A percentile compares a stretch with the other conserved stretches of the same genome.
Conservation (phyloP, 1,140 invertebrate species). For the Aphidius ervi region DNA sequence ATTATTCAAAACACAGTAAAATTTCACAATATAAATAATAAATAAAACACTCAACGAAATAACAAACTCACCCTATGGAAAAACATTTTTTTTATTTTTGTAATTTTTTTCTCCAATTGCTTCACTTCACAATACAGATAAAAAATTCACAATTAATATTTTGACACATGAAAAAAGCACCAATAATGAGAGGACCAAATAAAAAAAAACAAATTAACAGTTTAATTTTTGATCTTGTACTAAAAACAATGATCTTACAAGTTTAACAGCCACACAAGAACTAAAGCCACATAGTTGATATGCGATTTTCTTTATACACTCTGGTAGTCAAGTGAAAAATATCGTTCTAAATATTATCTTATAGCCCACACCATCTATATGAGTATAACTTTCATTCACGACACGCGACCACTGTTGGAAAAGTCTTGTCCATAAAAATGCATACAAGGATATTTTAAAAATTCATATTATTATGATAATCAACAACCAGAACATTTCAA, state of each 20-base stretch:
- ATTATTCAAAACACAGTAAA: not conserved
- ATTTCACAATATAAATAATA: no score
- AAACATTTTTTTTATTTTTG: not conserved
- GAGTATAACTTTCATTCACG: slow-evolving; percentile 52
- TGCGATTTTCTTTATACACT: slow-evolving; percentile 56
- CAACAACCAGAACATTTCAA: slow-evolving; percentile 23
- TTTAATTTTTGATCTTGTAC: no score
- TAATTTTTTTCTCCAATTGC: not conserved
- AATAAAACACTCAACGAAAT: no score
- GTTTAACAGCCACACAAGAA: slow-evolving; percentile 43
- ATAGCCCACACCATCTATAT: slow-evolving; percentile 30
- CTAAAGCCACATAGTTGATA: slow-evolving; percentile 52
- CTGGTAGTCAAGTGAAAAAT: slow-evolving; percentile 55
- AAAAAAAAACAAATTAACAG: no score
- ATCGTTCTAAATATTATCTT: slow-evolving; percentile 56
- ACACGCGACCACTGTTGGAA: slow-evolving; percentile 46
- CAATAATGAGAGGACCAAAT: no score
- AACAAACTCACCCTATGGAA: no score
- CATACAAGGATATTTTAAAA: slow-evolving; percentile 13
- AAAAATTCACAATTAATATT: no score
- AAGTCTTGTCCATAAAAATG: slow-evolving; percentile 42
- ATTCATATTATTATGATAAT: slow-evolving; percentile 24
- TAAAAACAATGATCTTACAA: slow-evolving; percentile 23
- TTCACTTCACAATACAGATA: no score
- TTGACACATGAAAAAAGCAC: no score